Percentiles rank a stretch among this genome's conserved stretches.
phyloP scores from a whole-genome alignment of 2,888 invertebrate species.

The Acanthosepion lycidas region DNA sequence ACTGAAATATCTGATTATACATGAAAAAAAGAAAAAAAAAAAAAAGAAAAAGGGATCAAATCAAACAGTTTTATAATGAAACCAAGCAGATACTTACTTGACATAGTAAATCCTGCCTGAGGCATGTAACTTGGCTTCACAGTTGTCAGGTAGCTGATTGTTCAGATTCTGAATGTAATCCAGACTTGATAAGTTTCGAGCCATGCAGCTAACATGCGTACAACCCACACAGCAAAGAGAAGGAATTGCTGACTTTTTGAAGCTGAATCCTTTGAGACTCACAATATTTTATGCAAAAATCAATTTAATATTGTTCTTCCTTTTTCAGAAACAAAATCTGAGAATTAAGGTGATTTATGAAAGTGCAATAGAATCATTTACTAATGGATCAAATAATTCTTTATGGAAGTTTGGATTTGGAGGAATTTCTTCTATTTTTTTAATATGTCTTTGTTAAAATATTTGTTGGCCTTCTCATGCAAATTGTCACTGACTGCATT shows the following conservation, averaged over 20 bases:
- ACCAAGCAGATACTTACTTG: background rate
- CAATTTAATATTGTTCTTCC: background rate
- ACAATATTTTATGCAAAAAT: background rate
- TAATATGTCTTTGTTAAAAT: background rate
- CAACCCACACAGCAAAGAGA: conserved; percentile 33
- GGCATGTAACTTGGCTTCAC: conserved; percentile 39
- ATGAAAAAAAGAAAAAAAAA: no score
- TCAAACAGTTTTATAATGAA: background rate
- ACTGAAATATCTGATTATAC: no score
- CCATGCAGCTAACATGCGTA: conserved; percentile 13
- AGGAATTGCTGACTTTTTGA: background rate
- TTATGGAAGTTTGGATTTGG: background rate
- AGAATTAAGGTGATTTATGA: background rate
- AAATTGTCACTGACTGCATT: background rate
- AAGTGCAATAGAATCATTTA: background rate
- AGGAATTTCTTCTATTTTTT: background rate
- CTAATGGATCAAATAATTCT: background rate
- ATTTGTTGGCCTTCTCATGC: background rate
- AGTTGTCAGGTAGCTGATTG: conserved; percentile 42
- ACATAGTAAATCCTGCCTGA: conserved; percentile 45
- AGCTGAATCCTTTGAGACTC: background rate
- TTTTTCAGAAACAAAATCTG: background rate
- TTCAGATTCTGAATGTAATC: conserved; percentile 43
- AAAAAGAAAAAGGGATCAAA: background rate
- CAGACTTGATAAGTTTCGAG: conserved; percentile 35